Evolutionary conservation across 2,797 vertebrate species (phyloP), one percentile per base, ranked within the genome.

Genomic region (Acanthiza pusilla): DNA sequence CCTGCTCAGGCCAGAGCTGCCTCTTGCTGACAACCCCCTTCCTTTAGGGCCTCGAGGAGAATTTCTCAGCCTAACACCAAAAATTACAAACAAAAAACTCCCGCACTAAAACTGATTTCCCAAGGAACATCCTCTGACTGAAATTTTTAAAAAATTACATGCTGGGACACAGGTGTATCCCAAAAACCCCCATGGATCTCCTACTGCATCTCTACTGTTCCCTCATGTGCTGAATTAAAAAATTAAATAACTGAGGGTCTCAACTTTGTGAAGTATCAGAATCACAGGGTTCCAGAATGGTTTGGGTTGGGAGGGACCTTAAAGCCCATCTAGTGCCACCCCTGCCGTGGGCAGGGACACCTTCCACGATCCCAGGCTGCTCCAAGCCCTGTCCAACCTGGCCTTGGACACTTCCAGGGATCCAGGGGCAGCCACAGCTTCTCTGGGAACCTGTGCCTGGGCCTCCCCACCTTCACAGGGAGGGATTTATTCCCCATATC

Each of bases 81-180:
- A 36, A 62, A 5, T 19, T 10, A 30, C 19, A 25, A 22, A 16
- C 8, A 8, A 34, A 11, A 29, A 26, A 13, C 12, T 25, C 14
- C 36, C 91, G 53, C 22, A 32, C n/a, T 19, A 22, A 63, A 43
- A 36, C 19, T 71, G 29, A 65, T 70, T 30, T 20, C 68, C 62
- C 32, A n/a, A 48, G 7, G 6, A 81, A 21, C 19, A 54, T 10
- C 5, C 26, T 42, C 23, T 22, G 14, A 17, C 32, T 11, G 15
- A 10, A 50, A 75, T 22, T 23, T 23, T 16, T 27, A 16, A 38
- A 55, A 48, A 50, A 19, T 8, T 2, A 32, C 40, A 34, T 0
- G 2, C 9, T 3, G 1, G 54, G 48, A 71, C 21, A n/a, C 13
- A 53, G 23, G 10, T 0, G 0, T 2, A 25, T 12, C 30, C 20